These are phyloP conservation scores for Apteryx mantelli DNA, from an alignment of 2,113 vertebrate genomes.

Conservation along the genomic window DNA sequence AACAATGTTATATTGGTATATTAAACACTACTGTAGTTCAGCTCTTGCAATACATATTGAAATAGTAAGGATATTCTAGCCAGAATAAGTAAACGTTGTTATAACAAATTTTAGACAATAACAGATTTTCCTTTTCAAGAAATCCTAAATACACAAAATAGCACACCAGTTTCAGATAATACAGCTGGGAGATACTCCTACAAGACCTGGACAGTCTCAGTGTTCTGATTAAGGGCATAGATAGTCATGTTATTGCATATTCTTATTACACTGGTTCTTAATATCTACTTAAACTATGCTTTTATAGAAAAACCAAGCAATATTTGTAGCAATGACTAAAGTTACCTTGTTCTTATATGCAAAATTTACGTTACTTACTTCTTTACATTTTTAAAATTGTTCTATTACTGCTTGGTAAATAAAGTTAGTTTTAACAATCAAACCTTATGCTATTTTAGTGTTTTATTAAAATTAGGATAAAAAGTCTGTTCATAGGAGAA, in stretches of 20 bases:
- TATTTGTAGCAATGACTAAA: background rate
- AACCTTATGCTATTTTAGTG: background rate
- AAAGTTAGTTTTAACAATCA: background rate
- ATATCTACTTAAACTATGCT: background rate
- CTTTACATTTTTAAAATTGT: background rate
- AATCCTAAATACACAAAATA: background rate
- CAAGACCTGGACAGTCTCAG: background rate
- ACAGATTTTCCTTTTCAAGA: background rate
- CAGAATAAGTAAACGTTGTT: background rate
- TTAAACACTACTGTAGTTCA: background rate
- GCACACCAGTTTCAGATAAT: background rate
- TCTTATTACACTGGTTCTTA: background rate
- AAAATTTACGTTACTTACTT: background rate
- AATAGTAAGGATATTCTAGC: background rate
- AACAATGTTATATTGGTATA: constrained; percentile 15
- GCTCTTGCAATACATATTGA: background rate
- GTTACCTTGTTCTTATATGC: background rate
- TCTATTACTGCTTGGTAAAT: background rate
- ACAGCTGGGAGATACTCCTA: background rate
- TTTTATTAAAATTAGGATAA: background rate
- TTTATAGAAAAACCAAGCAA: background rate
- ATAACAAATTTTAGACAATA: background rate
- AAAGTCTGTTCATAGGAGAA: background rate
- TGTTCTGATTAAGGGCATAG: background rate
- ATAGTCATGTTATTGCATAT: background rate